phyloP scores from a whole-genome alignment of 2,888 invertebrate species.

The Volucella inflata region DNA sequence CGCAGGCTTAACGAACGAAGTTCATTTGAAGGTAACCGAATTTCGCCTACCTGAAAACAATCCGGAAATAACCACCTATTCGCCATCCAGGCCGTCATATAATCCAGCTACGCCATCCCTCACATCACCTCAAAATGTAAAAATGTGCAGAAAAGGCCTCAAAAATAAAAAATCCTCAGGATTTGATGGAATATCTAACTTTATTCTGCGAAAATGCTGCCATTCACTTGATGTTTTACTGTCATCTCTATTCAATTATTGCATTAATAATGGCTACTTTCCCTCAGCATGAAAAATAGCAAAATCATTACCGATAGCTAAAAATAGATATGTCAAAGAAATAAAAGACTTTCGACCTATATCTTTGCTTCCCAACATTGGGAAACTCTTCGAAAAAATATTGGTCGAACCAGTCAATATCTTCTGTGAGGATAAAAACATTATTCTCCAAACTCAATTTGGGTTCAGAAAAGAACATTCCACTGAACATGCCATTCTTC shows the following conservation, averaged over 20 bases:
- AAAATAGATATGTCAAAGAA: background rate
- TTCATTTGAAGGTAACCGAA: no score
- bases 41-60: background rate
- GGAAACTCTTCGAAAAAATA: background rate
- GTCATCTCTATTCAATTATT: background rate
- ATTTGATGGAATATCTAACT: no score
- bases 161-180: no score
- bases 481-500: background rate
- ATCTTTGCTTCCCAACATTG: constrained; percentile 2
- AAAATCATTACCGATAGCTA: background rate
- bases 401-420: background rate
- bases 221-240: background rate
- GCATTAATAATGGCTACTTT: no score
- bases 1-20: background rate
- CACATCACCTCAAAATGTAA: constrained; percentile 2
- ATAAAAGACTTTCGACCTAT: background rate
- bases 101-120: constrained; percentile 11
- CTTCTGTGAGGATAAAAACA: constrained; percentile 7
- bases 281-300: background rate
- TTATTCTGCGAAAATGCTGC: background rate
- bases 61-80: background rate
- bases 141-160: background rate
- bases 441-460: constrained; percentile 3
- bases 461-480: constrained; percentile 15
- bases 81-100: background rate